Evolutionary conservation across 2,797 vertebrate genomes (phyloP).

Genomic region (Adelosebastes latens): DNA sequence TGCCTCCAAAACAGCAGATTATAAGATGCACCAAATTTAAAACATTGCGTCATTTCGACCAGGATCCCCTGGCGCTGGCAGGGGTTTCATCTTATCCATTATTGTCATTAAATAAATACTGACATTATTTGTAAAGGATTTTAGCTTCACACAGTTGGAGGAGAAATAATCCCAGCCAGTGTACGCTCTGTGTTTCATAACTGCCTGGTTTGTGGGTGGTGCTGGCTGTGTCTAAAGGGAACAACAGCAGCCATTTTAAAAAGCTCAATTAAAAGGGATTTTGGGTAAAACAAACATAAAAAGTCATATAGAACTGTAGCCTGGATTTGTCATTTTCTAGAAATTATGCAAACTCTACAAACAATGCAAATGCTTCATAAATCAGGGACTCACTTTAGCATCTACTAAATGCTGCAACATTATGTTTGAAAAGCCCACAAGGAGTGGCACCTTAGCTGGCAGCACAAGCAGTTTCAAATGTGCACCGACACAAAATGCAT

Average conservation of each 20-base stretch:
- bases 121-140: constrained; percentile 18
- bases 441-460: constrained; percentile 30
- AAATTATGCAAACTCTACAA: constrained; percentile 20
- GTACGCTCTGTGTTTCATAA: not conserved
- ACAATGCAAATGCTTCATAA: constrained; percentile 10
- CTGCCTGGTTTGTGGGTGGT: constrained; percentile 11
- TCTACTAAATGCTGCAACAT: constrained; percentile 24
- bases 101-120: constrained; percentile 33
- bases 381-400: constrained; percentile 3
- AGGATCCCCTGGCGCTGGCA: not conserved
- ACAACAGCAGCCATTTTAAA: constrained; percentile 32
- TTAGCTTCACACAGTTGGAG: constrained; percentile 19
- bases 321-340: constrained; percentile 1
- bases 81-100: constrained; percentile 33
- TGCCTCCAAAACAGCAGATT: constrained; percentile 16
- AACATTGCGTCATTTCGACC: constrained; percentile 21
- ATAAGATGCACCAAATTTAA: constrained; percentile 31
- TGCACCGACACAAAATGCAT: constrained; percentile 34
- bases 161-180: constrained; percentile 4
- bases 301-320: not conserved
- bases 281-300: not conserved
- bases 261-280: constrained; percentile 3
- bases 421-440: constrained; percentile 12
- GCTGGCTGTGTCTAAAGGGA: not conserved
- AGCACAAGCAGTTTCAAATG: constrained; percentile 36